Evolutionary conservation across 1,140 invertebrate genomes (phyloP), one percentile per base, ranked within the genome.

Genomic region (Zaprionus taronus): DNA sequence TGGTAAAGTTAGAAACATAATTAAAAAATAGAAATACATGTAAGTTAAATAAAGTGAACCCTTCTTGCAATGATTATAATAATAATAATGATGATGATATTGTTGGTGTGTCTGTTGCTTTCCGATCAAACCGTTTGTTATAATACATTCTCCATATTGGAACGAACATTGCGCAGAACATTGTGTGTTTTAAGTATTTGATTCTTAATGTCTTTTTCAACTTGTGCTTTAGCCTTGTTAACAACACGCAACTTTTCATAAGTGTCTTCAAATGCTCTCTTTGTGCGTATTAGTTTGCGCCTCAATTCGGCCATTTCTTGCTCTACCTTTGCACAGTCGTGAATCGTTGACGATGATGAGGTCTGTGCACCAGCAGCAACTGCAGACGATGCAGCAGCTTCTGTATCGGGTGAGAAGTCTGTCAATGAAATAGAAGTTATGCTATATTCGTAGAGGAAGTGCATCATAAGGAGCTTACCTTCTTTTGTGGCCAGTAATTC

Each of bases 181-280:
- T 94, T 93, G 81, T 95, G 94, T 15, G 94, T 95, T 92, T 95
- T 94, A 66, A 94, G 93, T 78, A 95, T 93, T 87, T 95, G 94
- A 82, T 93, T 94, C 80, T 94, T 94, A 80, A 95, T 94, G 56
- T 94, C 94, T 85, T 94, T 93, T 80, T 95, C 94, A 34, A 95
- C 93, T 89, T 94, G 93, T 80, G 93, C 93, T 91, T 95, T 95
- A 62, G 93, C 92, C 81, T 94, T 93, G 87, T 95, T 95, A 70
- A 94, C 93, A 57, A 93, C 79, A 63, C 93, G 93, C 49, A 95
- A 92, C 78, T 95, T 94, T 60, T 93, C 87, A 26, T 94, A 93
- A 7, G 95, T 95, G 53, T 95, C 93, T 86, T 95, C 94, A 31
- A 95, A 93, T 53, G 93, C 93, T 63, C 93, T 87, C 74, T 93